Conservation (phyloP, 1,140 invertebrate genomes). For the Coptotermes formosanus region DNA sequence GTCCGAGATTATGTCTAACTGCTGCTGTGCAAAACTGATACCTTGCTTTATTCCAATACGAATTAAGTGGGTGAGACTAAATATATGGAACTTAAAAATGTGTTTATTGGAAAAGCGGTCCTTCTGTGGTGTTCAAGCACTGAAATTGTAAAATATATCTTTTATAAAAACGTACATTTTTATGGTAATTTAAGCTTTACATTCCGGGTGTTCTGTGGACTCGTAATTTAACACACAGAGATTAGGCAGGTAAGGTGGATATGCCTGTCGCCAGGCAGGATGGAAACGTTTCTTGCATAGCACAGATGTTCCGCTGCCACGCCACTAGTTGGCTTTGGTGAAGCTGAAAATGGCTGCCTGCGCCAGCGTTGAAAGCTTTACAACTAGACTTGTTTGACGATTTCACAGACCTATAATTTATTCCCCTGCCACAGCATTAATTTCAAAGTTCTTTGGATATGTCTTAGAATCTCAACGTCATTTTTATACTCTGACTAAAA, state of each 20-base stretch:
- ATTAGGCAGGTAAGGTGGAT: background rate
- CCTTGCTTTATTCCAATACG: too few relatives aligned
- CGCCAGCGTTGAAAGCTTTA: background rate
- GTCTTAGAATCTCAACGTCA: background rate
- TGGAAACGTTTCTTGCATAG: background rate
- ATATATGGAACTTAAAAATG: too few relatives aligned
- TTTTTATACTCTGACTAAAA: background rate
- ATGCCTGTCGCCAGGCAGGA: background rate
- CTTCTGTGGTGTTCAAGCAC: too few relatives aligned
- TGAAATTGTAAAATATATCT: too few relatives aligned
- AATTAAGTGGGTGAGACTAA: too few relatives aligned
- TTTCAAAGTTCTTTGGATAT: background rate
- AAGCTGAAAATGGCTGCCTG: background rate
- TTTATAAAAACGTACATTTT: too few relatives aligned
- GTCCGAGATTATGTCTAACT: too few relatives aligned
- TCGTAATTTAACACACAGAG: background rate
- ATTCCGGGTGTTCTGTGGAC: too few relatives aligned
- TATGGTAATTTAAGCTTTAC: too few relatives aligned
- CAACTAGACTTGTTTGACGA: background rate
- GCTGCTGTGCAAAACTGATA: too few relatives aligned
- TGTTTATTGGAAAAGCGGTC: too few relatives aligned
- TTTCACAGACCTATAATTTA: background rate
- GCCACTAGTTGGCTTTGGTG: conserved; percentile 1
- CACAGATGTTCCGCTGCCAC: background rate
- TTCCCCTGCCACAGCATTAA: background rate